Evolutionary conservation across 2,888 invertebrate genomes (phyloP).

Genomic region (Coenonympha arcania): DNA sequence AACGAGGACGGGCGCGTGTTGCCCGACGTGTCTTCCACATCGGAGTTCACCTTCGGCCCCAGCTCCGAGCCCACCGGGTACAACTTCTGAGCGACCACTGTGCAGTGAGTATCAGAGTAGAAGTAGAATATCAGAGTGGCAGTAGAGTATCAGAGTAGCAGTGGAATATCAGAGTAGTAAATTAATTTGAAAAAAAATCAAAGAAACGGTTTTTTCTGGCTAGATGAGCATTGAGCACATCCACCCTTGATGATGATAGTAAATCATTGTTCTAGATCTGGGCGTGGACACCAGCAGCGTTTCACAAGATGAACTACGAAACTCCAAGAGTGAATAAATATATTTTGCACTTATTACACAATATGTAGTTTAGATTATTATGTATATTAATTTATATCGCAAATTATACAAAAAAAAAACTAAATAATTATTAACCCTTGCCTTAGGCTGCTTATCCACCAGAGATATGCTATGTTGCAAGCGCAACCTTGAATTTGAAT

Average conservation of each 20-base stretch:
- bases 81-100: conserved; percentile 78
- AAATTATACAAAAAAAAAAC: conserved; percentile 29
- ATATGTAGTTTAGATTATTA: conserved; percentile 39
- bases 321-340: conserved; percentile 43
- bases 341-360: conserved; percentile 47
- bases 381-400: conserved; percentile 35
- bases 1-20: conserved; percentile 88
- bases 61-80: conserved; percentile 85
- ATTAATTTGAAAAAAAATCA: no score
- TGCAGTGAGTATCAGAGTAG: conserved; percentile 24
- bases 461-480: no score
- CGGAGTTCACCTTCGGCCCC: conserved; percentile 82
- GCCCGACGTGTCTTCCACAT: conserved; percentile 82
- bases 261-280: conserved; percentile 38
- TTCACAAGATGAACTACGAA: conserved; percentile 37
- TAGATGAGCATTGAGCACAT: neutral
- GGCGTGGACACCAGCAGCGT: conserved; percentile 30
- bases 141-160: conserved; percentile 20
- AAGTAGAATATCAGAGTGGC: conserved; percentile 17
- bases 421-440: no score
- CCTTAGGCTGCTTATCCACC: no score
- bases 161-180: no score
- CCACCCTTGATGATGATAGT: neutral
- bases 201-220: no score
- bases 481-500: no score